Conservation (phyloP, 1,140 invertebrate species). For the Babylonia areolata region DNA sequence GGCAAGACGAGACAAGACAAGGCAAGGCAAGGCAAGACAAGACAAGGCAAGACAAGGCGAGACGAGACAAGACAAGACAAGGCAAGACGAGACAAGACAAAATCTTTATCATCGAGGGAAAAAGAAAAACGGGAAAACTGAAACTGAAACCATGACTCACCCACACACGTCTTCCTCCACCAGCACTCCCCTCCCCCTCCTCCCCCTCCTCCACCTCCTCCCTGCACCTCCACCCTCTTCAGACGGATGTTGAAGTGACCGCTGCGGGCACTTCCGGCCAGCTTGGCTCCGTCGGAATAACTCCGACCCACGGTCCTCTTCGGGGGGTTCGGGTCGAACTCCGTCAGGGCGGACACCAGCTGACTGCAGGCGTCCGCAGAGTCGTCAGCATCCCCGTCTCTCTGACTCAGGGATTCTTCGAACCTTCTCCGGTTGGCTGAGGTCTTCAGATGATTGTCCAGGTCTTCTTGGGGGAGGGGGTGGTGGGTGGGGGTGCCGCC, state of each 20-base stretch:
- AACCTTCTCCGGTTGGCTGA: slow-evolving; percentile 12
- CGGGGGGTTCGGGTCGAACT: slow-evolving; percentile 4
- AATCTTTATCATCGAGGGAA: too few species aligned
- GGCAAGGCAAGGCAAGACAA: too few species aligned
- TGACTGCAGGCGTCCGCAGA: slow-evolving; percentile 27
- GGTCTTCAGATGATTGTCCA: background rate
- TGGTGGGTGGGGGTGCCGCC: background rate
- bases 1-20: too few species aligned
- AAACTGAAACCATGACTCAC: too few species aligned
- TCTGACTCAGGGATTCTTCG: background rate
- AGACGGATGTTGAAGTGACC: background rate
- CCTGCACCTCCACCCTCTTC: slow-evolving; percentile 9
- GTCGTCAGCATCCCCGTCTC: slow-evolving; percentile 29
- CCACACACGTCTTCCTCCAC: too few species aligned
- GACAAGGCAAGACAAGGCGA: too few species aligned
- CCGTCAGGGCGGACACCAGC: slow-evolving; percentile 33
- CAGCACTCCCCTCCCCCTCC: background rate
- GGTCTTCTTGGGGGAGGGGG: background rate
- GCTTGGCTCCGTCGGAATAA: slow-evolving; percentile 16
- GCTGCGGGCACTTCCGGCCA: background rate
- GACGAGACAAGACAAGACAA: too few species aligned
- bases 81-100: too few species aligned
- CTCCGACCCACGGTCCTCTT: slow-evolving; percentile 25
- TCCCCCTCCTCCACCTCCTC: background rate
- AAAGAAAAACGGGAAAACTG: too few species aligned